A percentile compares a stretch with the other conserved stretches of the same genome.
These are phyloP conservation scores for Alcedo atthis DNA, from an alignment of 2,797 vertebrate species.

Conservation along the genomic window DNA sequence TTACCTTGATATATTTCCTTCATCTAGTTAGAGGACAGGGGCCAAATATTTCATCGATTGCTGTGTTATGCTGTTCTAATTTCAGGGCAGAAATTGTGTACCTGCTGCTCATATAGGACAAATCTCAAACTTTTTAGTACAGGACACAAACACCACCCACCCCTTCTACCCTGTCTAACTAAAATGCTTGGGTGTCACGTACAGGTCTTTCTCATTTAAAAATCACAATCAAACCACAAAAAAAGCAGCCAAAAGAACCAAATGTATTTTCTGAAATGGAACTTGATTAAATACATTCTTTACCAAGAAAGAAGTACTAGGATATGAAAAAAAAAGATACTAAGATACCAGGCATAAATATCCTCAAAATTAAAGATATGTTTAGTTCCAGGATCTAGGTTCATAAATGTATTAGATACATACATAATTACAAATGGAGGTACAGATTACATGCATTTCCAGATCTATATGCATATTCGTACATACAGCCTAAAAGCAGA, in stretches of 20 bases:
- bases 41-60: slow-evolving; percentile 45
- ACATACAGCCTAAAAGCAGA: not conserved
- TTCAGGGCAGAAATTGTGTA: slow-evolving; percentile 34
- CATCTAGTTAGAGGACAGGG: slow-evolving; percentile 34
- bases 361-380: not conserved
- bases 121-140: not conserved
- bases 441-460: not conserved
- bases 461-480: not conserved
- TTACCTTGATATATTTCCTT: slow-evolving; percentile 52
- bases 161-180: not conserved
- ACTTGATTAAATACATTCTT: not conserved
- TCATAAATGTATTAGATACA: not conserved
- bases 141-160: not conserved
- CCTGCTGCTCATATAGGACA: slow-evolving; percentile 23
- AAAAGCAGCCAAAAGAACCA: no score
- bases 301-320: not conserved
- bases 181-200: not conserved
- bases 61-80: slow-evolving; percentile 46
- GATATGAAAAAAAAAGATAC: not conserved
- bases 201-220: not conserved
- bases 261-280: not conserved
- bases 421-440: no score
- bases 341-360: not conserved
- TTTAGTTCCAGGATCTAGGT: not conserved
- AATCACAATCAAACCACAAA: no score